Evolutionary conservation across 2,888 invertebrate species (phyloP), one percentile per base, ranked within the genome.

Genomic region (Sacculina carcini): DNA sequence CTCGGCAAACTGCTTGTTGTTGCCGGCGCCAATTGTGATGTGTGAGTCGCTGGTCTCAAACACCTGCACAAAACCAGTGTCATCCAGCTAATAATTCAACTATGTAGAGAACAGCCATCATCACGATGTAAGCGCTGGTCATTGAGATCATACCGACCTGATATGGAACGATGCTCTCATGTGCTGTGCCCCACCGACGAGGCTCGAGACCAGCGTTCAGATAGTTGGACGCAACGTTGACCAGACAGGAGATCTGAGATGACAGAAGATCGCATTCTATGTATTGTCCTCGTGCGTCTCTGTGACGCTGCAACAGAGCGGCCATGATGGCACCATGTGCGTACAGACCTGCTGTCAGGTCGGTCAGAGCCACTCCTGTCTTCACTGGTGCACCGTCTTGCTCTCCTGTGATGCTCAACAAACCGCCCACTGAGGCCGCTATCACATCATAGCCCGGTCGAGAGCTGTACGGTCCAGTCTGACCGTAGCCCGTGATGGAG

Each of bases 371-470:
- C 1, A 92, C 85, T 12, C 92, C 94, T 14, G 79, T 77, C 67
- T 92, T 90, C 55, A 81, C 80, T 0, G 94, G 92, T 38, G 76
- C 77, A 0, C 89, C 86, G 59, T 76, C 68, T 58, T 70, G 70
- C 47, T 83, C 77, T 0, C 96, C 96, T 0, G 96, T 96, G 24
- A 85, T 79, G 61, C 86, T 77, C 24, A 94, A 61, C 0, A 94
- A 68, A 0, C 96, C 94, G 4, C 89, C 92, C 59, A 87, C 72
- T 0, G 90, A 92, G 14, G 89, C 79, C 1, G 89, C 90, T 58
- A 96, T 85, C 0, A 89, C 86, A 68, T 96, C 96, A 66, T 90
- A 94, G 58, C 96, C 96, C n/a, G 89, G 85, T 58, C 79, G 76
- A 23, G 73, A 71, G 3, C 73, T 69, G 66, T 90, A 92, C 0